Base-by-base conservation (phyloP, 23 tunicate genomes). In the Ascidia mentula region DNA sequence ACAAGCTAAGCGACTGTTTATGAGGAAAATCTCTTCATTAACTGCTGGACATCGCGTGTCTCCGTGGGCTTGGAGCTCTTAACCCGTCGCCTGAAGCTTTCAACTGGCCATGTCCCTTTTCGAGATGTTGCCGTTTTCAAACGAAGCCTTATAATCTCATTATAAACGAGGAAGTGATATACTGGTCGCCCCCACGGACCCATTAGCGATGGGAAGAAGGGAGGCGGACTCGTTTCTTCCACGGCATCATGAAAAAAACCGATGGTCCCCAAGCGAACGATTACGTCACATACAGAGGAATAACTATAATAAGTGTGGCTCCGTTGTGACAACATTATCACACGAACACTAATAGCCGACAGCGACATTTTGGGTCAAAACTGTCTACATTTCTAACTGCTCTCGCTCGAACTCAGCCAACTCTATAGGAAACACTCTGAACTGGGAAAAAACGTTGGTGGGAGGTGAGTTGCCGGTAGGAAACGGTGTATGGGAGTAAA, bases 161-260 rank as follows among this genome's bases (percentile, higher is more conserved):
- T 53, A 53, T 53, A 53, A n/a, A 53, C 65, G 65, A 53, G 65
- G 65, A 53, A 53, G 65, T 53, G 65, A 53, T 53, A 53, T 53
- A 20, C 65, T 53, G 65, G 65, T 53, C 65, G 65, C 28, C 65
- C 65, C 65, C 65, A 5, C 65, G 65, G 65, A 28, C 24, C 65
- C 65, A 53, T 53, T 53, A 53, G 24, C 65, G 65, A 53, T 53
- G 24, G 24, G 65, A 53, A 53, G 65, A 53, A 53, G 65, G 65
- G 24, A 26, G 28, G 24, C 24, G 28, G 65, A 28, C 65, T 53
- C 13, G 22, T 26, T 26, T 26, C 65, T 9, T 28, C 65, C 4
- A 5, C 65, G 28, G 22, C 65, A 28, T 26, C 28, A 26, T 20
- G 28, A 53, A 53, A 53, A 53, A 26, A 26, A 28, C 65, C 65